Conservation (phyloP, 1,140 invertebrate genomes). For the Cotesia chilonis region DNA sequence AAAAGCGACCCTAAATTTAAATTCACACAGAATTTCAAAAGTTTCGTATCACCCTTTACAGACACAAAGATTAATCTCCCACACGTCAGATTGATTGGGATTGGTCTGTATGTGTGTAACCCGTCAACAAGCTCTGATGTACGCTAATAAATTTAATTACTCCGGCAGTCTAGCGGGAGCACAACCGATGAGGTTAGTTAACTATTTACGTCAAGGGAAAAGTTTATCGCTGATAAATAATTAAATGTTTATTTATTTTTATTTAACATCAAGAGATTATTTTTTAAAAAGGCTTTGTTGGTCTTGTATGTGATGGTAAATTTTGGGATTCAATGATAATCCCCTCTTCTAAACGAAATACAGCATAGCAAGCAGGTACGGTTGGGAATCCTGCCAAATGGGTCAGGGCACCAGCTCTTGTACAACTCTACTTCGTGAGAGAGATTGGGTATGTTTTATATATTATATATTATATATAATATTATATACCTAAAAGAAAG, state of each 20-base stretch:
- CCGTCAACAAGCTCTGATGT: conserved; percentile 35
- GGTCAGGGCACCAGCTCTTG: conserved; percentile 37
- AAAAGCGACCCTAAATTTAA: conserved; percentile 21
- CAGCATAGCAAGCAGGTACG: conserved; percentile 39
- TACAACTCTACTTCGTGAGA: conserved; percentile 4
- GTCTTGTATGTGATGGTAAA: background rate
- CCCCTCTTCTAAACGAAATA: conserved; percentile 46
- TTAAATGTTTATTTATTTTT: background rate
- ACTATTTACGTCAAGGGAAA: background rate
- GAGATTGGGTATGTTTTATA: background rate
- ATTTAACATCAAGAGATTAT: background rate
- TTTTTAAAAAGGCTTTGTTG: background rate
- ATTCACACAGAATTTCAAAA: background rate
- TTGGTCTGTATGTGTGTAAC: background rate
- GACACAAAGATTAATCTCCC: background rate
- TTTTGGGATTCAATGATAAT: conserved; percentile 44
- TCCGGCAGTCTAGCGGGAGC: background rate
- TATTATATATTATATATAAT: too few relatives aligned
- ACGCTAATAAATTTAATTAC: conserved; percentile 37
- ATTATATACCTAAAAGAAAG: too few relatives aligned
- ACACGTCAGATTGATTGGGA: conserved; percentile 9
- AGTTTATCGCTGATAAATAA: background rate
- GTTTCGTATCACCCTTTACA: conserved; percentile 16
- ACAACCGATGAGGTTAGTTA: conserved; percentile 23
- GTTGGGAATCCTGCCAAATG: conserved; percentile 59